Percentiles rank a stretch among this genome's conserved stretches.
Evolutionary conservation across 2,888 invertebrate species (phyloP).

Genomic region (Tetragonisca angustula): DNA sequence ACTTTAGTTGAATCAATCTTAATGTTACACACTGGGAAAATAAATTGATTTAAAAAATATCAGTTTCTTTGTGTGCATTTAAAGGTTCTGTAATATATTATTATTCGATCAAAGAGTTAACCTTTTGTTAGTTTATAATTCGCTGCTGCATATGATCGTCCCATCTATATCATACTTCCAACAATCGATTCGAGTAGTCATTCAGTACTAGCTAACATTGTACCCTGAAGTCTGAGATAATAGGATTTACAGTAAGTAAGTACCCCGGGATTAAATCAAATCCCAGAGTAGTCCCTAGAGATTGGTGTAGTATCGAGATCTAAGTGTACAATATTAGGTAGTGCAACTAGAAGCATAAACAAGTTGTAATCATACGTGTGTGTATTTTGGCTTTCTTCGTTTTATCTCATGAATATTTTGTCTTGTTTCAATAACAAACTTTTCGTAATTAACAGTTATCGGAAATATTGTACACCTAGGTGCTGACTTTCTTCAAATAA

Average conservation of each 20-base stretch:
- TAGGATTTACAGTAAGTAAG: constrained; percentile 66
- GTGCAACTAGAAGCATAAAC: background rate
- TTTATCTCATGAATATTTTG: no score
- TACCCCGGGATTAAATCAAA: constrained; percentile 61
- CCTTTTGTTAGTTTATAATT: background rate
- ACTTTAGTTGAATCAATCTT: constrained; percentile 38
- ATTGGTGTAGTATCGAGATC: constrained; percentile 3
- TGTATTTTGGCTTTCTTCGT: background rate
- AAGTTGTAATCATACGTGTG: background rate
- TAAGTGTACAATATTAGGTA: background rate
- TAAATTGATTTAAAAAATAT: constrained; percentile 43
- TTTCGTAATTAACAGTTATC: background rate
- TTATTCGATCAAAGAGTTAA: constrained; percentile 32
- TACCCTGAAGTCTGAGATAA: constrained; percentile 52
- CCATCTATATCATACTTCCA: background rate
- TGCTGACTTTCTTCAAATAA: background rate
- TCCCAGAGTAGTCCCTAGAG: constrained; percentile 13
- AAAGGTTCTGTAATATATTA: constrained; percentile 35
- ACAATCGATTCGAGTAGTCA: constrained; percentile 12
- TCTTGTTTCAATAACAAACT: background rate
- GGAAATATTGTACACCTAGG: background rate
- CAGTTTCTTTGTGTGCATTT: constrained; percentile 31
- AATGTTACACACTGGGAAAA: constrained; percentile 25
- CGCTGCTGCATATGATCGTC: background rate
- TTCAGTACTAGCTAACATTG: constrained; percentile 14